Evolutionary conservation across 2,797 vertebrate species (phyloP).

Genomic region (Sternarchorhynchus goeldii): DNA sequence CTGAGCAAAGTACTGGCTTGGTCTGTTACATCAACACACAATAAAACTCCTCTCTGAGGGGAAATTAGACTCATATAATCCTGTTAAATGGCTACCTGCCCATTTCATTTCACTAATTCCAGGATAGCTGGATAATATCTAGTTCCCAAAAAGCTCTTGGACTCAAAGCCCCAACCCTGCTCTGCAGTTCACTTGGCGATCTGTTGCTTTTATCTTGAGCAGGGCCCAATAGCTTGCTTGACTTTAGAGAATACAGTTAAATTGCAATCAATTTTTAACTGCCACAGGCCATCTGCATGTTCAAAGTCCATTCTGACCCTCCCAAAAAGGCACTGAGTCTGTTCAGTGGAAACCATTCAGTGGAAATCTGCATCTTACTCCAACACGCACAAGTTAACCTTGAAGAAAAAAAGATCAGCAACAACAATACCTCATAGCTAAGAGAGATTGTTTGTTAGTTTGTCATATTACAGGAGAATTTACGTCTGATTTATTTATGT

Average conservation of each 20-base stretch:
- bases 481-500: neutral
- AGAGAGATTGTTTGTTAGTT: neutral
- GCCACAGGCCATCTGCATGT: neutral
- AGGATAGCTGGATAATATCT: too few relatives aligned
- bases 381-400: constrained; percentile 6
- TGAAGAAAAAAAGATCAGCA: neutral
- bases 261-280: constrained; percentile 29
- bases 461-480: neutral
- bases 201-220: too few relatives aligned
- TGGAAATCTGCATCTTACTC: neutral
- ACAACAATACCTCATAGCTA: neutral
- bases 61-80: neutral
- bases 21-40: neutral
- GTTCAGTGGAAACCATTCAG: constrained; percentile 3
- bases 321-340: neutral
- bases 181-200: too few relatives aligned
- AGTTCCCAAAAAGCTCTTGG: neutral
- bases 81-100: neutral
- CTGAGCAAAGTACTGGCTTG: neutral
- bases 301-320: constrained; percentile 17
- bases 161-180: too few relatives aligned
- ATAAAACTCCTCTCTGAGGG: neutral
- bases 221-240: neutral
- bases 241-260: constrained; percentile 21
- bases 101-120: neutral